phyloP scores from a whole-genome alignment of 2,888 invertebrate genomes.

The Drosophila merina region DNA sequence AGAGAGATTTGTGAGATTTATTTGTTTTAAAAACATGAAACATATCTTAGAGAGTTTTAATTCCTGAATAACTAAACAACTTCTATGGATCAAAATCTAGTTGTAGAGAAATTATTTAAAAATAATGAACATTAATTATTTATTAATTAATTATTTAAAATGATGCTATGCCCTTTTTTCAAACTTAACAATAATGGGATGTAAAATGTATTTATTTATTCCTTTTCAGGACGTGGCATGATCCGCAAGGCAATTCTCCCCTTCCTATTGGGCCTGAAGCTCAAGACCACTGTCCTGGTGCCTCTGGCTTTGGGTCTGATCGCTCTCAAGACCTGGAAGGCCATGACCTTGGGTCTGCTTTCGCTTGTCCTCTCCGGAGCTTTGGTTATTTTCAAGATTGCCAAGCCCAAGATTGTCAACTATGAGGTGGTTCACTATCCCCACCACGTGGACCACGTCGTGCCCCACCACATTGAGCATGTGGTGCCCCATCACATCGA shows the following conservation, averaged over 20 bases:
- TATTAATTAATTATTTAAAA: no score
- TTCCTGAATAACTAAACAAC: no score
- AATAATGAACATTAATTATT: no score
- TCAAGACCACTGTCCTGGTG: slow-evolving; percentile 93
- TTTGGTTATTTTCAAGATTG: slow-evolving; percentile 93
- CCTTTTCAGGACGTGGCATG: slow-evolving; percentile 89
- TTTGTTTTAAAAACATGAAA: not conserved
- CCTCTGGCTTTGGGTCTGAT: slow-evolving; percentile 92
- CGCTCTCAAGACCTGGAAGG: slow-evolving; percentile 95
- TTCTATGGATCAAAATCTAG: no score
- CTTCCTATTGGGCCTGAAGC: slow-evolving; percentile 93
- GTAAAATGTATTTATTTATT: not conserved
- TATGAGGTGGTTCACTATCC: slow-evolving; percentile 95
- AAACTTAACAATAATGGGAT: no score
- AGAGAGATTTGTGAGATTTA: not conserved
- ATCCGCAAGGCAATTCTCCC: slow-evolving; percentile 93
- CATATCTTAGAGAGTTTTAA: not conserved
- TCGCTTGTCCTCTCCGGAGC: slow-evolving; percentile 93
- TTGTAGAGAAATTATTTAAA: no score
- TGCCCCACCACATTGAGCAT: slow-evolving; percentile 78
- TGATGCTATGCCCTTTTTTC: no score
- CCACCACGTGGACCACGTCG: slow-evolving; percentile 85
- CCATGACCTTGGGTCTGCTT: slow-evolving; percentile 92
- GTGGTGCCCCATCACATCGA: slow-evolving; percentile 82
- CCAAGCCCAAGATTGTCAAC: slow-evolving; percentile 93